A percentile compares a stretch with the other conserved stretches of the same genome.
phyloP scores from a whole-genome alignment of 1,140 invertebrate genomes.

The Zeugodacus cucurbitae region DNA sequence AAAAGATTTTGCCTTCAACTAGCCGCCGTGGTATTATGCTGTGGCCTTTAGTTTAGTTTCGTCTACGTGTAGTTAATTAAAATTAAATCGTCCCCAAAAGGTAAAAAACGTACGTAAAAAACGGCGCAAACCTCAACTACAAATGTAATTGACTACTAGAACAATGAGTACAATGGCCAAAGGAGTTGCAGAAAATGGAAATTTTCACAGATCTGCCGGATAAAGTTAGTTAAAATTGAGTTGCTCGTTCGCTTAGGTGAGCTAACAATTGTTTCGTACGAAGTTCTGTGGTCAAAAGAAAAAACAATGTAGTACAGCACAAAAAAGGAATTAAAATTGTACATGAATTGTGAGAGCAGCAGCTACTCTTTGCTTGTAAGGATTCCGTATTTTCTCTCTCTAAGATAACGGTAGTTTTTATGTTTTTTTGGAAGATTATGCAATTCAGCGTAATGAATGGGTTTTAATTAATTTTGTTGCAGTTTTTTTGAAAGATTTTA shows the following conservation, averaged over 20 bases:
- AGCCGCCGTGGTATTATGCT: background rate
- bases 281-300: background rate
- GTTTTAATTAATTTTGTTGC: too few species aligned
- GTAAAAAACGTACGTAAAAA: background rate
- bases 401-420: too few species aligned
- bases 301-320: background rate
- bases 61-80: background rate
- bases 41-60: background rate
- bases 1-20: background rate
- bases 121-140: background rate
- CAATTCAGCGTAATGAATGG: too few species aligned
- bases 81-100: background rate
- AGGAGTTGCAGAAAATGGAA: background rate
- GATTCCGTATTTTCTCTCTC: too few species aligned
- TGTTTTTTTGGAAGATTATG: too few species aligned
- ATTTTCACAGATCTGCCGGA: background rate
- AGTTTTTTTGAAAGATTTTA: too few species aligned
- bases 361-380: too few species aligned
- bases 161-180: background rate
- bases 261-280: background rate
- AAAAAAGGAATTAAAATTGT: background rate
- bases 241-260: background rate
- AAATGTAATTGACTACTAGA: background rate
- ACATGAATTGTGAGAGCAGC: too few species aligned
- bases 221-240: background rate